Conservation (phyloP, 2,113 vertebrate species). For the Cyrtonyx montezumae region DNA sequence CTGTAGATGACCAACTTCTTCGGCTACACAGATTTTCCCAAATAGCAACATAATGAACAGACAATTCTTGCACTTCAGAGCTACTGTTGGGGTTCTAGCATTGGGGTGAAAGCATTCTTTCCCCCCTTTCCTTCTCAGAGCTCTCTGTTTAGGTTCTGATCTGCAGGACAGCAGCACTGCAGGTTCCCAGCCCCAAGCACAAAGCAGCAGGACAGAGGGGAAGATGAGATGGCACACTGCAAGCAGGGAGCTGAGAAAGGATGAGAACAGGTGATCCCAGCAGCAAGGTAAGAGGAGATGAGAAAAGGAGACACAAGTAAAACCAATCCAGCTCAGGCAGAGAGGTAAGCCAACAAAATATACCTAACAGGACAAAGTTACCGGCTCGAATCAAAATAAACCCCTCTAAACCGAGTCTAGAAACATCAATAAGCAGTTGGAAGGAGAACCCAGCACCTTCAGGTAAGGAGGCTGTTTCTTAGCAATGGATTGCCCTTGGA, state of each 20-base stretch:
- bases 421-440: background rate
- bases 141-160: background rate
- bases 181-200: background rate
- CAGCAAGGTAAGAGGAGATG: background rate
- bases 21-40: background rate
- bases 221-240: background rate
- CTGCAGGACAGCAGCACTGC: slow-evolving; percentile 8
- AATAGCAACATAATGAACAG: background rate
- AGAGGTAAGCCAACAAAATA: background rate
- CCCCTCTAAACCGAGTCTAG: background rate
- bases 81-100: too few species aligned
- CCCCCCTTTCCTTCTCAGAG: background rate
- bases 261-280: slow-evolving; percentile 9
- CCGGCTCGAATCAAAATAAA: background rate
- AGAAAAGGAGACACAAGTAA: background rate
- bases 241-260: background rate
- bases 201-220: background rate
- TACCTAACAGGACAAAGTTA: background rate
- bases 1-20: background rate
- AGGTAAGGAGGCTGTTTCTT: background rate
- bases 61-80: background rate
- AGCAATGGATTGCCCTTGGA: background rate
- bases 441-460: background rate
- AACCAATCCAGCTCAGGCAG: background rate
- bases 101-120: too few species aligned